Evolutionary conservation across 2,888 invertebrate genomes (phyloP), one percentile per base, ranked within the genome.

Genomic region (Acrobasis repandana): DNA sequence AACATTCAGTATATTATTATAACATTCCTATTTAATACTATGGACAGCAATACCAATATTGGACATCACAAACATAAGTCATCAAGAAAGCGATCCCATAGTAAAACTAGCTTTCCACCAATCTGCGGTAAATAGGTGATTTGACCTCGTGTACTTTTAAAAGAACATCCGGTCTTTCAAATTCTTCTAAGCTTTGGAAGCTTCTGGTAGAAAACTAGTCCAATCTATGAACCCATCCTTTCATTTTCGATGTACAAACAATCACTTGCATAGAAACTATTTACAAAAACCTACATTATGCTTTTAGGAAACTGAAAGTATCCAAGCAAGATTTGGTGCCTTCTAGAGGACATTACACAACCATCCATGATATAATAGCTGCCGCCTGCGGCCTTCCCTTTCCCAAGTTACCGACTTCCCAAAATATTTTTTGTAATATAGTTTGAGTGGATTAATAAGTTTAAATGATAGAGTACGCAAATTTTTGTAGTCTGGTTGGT

Each of bases 301-400:
- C 43, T 43, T 43, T 43, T 14, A 11, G 43, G 43, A 14, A 14
- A 43, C 43, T 38, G 11, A 14, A 14, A n/a, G 43, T 43, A 43
- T 43, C n/a, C 43, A 11, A 43, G 43, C 43, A 43, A n/a, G 1
- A 38, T 38, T 10, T n/a, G n/a, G 14, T 14, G 38, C 2, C 38
- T 28, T 6, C 28, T 28, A 28, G 38, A 38, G 10, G 38, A 38
- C 38, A 16, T 36, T 34, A 52, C 52, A 52, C 52, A 52, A 52
- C 52, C 52, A 36, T 52, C 36, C 1, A 15, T 36, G 52, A 52
- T 52, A 28, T 56, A 63, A 56, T 58, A 62, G 33, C 59, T 52
- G 57, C 46, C 34, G 56, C 56, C 56, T 28, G 20, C 50, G 50
- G 50, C 43, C 43, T 11, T 43, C 43, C n/a, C 43, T 43, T n/a